These are phyloP conservation scores for Cirrhinus mrigala DNA, from an alignment of 2,797 vertebrate genomes.

Conservation along the genomic window DNA sequence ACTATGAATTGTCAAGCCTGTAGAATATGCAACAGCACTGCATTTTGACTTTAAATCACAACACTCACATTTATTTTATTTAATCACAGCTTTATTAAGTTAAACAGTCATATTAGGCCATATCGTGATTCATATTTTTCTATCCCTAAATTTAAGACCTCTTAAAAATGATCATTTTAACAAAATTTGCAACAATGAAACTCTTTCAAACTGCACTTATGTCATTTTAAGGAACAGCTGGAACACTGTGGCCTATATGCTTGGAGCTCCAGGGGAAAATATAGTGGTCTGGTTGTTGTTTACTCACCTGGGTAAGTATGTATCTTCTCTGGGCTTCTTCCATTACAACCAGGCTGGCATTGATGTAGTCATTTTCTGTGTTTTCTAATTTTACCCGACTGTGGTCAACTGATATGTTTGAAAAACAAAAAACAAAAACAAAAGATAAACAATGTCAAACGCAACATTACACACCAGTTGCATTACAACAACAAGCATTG, in stretches of 20 bases:
- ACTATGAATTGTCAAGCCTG: neutral
- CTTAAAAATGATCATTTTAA: neutral
- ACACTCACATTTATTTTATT: neutral
- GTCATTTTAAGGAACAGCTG: neutral
- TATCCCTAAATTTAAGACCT: neutral
- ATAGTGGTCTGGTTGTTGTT: neutral
- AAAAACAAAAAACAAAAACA: neutral
- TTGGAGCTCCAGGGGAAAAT: neutral
- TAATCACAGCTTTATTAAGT: neutral
- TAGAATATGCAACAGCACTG: neutral
- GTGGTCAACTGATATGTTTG: slow-evolving; percentile 88
- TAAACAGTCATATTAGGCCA: neutral
- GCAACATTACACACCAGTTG: neutral
- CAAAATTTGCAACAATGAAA: neutral
- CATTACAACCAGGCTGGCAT: slow-evolving; percentile 91
- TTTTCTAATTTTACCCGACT: slow-evolving; percentile 94
- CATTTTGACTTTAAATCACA: neutral
- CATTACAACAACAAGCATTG: neutral
- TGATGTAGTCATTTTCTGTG: slow-evolving; percentile 96
- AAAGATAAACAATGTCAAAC: neutral
- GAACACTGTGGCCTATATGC: neutral
- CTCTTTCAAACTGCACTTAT: neutral
- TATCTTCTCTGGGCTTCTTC: slow-evolving; percentile 94
- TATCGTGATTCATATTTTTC: neutral
- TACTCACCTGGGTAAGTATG: slow-evolving; percentile 92